phyloP scores from a whole-genome alignment of 2,797 vertebrate species.

The Gallinago solitaria region DNA sequence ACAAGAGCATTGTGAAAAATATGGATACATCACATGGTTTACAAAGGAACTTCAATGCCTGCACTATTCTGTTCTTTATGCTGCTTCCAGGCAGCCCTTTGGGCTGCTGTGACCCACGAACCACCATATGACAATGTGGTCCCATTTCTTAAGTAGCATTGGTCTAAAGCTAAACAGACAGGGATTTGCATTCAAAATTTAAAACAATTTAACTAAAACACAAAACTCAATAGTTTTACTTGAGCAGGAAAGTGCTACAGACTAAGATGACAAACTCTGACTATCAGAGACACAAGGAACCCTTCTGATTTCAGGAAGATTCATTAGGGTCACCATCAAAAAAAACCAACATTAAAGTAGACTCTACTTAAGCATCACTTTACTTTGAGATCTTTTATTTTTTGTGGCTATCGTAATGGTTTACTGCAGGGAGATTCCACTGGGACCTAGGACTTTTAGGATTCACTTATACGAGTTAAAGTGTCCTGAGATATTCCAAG shows the following conservation, averaged over 20 bases:
- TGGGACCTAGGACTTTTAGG: background rate
- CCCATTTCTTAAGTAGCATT: background rate
- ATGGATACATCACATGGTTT: background rate
- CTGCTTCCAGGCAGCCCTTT: background rate
- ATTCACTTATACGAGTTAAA: background rate
- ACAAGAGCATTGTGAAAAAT: background rate
- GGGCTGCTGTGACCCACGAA: background rate
- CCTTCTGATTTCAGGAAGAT: background rate
- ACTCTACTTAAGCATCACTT: background rate
- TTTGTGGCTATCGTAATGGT: background rate
- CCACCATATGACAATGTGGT: fast-evolving
- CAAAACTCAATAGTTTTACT: background rate
- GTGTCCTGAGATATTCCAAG: background rate
- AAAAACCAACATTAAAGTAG: background rate
- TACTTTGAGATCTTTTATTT: background rate
- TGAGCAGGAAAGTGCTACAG: background rate
- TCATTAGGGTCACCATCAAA: background rate
- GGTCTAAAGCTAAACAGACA: background rate
- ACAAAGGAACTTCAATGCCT: background rate
- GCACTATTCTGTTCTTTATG: background rate
- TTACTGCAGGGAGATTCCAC: background rate
- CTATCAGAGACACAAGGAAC: background rate
- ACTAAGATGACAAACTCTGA: background rate
- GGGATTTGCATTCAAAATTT: background rate
- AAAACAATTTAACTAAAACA: background rate